Evolutionary conservation across 2,113 vertebrate genomes (phyloP), one percentile per base, ranked within the genome.

Genomic region (Lepisosteus oculatus): DNA sequence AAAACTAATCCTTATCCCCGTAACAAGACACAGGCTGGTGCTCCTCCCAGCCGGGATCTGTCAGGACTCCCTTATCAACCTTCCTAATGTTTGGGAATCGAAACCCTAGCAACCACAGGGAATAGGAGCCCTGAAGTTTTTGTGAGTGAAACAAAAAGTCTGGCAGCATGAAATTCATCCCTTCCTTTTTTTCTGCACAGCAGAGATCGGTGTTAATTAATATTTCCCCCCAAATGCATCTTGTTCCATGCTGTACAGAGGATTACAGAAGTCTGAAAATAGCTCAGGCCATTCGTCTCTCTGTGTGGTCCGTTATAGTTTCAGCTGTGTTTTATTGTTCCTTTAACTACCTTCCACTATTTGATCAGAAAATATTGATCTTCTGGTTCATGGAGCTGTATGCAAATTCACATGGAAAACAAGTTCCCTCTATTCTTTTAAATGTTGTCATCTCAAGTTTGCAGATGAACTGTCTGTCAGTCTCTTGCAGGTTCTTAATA

Each of bases 261-360:
- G n/a, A 59, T 5, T 3, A 13, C 11, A 2, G 57, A 11, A 59
- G n/a, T n/a, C 57, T n/a, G 12, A 59, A 11, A 11, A 11, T 59
- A 11, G 11, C 14, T n/a, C n/a, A 59, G 57, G 3, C 57, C 55
- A 55, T 2, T 11, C 8, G 55, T 8, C 57, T 59, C 13, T 13
- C 57, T 59, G 57, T 59, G 57, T 59, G 57, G 57, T 59, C 57
- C n/a, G 57, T n/a, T 59, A 13, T 59, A 59, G 57, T n/a, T 59
- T 59, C 57, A 59, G 57, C 57, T 59, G 6, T 13, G n/a, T n/a
- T 11, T 4, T 59, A 15, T 29, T 29, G 29, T 29, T 29, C 29
- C 29, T 29, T 29, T 29, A 29, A 29, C 29, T 29, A 29, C 29
- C 29, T 29, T 29, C 29, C 29, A 29, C 29, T 29, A 29, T 29